Conservation (phyloP, 2,888 invertebrate species). For the Orthosia incerta region DNA sequence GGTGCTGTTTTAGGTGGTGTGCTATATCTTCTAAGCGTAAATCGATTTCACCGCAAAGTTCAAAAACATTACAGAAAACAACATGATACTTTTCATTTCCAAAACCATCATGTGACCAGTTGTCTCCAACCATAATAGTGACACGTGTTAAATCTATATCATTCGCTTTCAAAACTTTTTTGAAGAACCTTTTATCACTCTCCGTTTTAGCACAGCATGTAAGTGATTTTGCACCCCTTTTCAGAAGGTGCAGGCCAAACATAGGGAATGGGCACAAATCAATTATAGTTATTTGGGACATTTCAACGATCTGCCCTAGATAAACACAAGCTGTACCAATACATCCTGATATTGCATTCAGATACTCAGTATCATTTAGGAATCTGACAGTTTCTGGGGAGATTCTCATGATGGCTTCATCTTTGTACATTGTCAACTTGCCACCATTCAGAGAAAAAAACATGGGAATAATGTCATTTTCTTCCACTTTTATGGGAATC, state of each 20-base stretch:
- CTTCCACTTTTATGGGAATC: slow-evolving; percentile 77
- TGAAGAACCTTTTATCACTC: slow-evolving; percentile 83
- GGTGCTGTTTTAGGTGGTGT: slow-evolving; percentile 74
- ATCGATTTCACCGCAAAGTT: slow-evolving; percentile 91
- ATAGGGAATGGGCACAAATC: slow-evolving; percentile 92
- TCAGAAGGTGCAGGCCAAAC: slow-evolving; percentile 91
- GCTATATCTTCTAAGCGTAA: slow-evolving; percentile 76
- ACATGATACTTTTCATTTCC: slow-evolving; percentile 86
- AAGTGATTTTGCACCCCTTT: slow-evolving; percentile 86
- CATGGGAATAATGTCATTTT: slow-evolving; percentile 77
- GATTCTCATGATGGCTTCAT: slow-evolving; percentile 72
- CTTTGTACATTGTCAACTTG: slow-evolving; percentile 78
- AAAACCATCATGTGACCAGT: slow-evolving; percentile 75
- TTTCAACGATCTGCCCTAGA: slow-evolving; percentile 81
- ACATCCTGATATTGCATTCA: slow-evolving; percentile 81
- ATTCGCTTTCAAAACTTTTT: slow-evolving; percentile 84
- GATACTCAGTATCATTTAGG: slow-evolving; percentile 88
- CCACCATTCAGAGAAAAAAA: slow-evolving; percentile 83
- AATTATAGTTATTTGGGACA: slow-evolving; percentile 82
- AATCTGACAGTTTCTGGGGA: slow-evolving; percentile 82
- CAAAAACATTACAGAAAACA: slow-evolving; percentile 90
- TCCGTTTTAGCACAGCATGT: slow-evolving; percentile 83
- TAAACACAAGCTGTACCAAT: slow-evolving; percentile 81
- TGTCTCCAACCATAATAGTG: slow-evolving; percentile 79
- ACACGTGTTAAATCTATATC: slow-evolving; percentile 80